Conservation (phyloP, 2,888 invertebrate genomes). For the Platerodrilus igneus region DNA sequence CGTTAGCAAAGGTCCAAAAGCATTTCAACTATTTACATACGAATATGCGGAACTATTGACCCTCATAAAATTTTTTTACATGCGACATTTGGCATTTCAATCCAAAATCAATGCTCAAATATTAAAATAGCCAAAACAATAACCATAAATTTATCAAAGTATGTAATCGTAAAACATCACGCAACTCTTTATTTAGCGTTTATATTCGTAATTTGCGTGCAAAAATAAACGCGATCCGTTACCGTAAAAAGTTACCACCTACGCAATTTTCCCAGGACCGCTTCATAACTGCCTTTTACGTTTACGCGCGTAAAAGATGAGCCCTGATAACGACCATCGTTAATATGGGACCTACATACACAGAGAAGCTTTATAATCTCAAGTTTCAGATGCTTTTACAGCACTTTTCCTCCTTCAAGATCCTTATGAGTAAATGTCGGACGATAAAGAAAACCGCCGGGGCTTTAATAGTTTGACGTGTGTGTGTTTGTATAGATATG, state of each 20-base stretch:
- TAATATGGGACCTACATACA: constrained; percentile 16
- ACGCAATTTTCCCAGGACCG: constrained; percentile 37
- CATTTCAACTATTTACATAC: too few relatives aligned
- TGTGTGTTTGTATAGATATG: too few relatives aligned
- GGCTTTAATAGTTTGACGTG: constrained; percentile 23
- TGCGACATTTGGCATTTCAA: too few relatives aligned
- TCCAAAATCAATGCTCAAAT: too few relatives aligned
- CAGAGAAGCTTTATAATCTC: constrained; percentile 28
- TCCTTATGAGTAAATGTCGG: constrained; percentile 16
- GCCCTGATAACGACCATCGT: constrained; percentile 36
- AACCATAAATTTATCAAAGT: too few relatives aligned
- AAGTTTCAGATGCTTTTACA: constrained; percentile 20
- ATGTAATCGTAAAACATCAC: too few relatives aligned
- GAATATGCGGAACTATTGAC: too few relatives aligned
- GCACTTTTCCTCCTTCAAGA: constrained; percentile 19
- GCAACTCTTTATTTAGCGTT: constrained; percentile 11
- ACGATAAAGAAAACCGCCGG: constrained; percentile 13
- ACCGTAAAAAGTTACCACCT: constrained; percentile 43
- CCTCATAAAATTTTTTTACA: too few relatives aligned
- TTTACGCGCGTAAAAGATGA: constrained; percentile 40
- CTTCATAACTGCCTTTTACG: constrained; percentile 39
- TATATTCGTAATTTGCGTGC: constrained; percentile 19
- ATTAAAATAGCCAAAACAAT: too few relatives aligned
- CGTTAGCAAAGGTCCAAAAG: too few relatives aligned
- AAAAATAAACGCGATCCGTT: constrained; percentile 35